phyloP scores from a whole-genome alignment of 2,113 vertebrate genomes.

The Bubo bubo region DNA sequence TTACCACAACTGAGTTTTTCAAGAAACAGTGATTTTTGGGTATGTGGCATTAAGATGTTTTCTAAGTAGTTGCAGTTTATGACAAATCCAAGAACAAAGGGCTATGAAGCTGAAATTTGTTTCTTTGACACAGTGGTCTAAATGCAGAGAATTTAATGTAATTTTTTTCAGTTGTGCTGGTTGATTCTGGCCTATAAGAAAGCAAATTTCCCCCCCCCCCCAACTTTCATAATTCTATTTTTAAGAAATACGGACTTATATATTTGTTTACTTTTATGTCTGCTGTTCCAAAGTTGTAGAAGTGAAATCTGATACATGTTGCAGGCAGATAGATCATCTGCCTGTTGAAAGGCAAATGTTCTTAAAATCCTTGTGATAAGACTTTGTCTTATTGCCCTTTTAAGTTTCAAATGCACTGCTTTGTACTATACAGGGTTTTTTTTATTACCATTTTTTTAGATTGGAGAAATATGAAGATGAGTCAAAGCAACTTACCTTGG shows the following conservation, averaged over 20 bases:
- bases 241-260: background rate
- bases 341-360: background rate
- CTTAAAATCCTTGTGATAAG: background rate
- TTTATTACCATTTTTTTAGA: slow-evolving; percentile 59
- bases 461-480: slow-evolving; percentile 57
- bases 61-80: background rate
- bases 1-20: background rate
- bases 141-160: background rate
- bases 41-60: background rate
- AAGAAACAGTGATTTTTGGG: background rate
- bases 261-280: background rate
- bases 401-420: background rate
- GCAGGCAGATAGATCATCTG: background rate
- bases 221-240: background rate
- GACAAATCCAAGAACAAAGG: background rate
- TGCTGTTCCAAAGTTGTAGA: background rate
- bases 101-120: background rate
- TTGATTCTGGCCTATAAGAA: background rate
- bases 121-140: background rate
- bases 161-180: background rate
- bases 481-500: slow-evolving; percentile 49
- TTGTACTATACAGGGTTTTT: background rate
- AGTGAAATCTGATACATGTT: background rate
- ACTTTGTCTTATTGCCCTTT: background rate
- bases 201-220: background rate